Evolutionary conservation across 2,113 vertebrate genomes (phyloP), one percentile per base, ranked within the genome.

Genomic region (Microcebus ravelobensis): DNA sequence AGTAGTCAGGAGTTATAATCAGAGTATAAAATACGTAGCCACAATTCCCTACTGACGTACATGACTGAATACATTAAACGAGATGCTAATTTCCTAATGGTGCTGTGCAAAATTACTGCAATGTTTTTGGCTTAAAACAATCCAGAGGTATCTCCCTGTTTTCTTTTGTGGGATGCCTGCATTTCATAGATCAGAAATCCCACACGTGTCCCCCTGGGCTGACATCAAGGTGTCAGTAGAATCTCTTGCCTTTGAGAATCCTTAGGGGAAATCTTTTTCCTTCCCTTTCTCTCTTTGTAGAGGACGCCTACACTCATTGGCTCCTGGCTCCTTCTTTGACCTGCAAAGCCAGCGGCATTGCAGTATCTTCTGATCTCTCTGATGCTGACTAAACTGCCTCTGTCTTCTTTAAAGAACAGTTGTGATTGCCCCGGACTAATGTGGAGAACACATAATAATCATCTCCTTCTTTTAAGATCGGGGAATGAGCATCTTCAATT

Each of bases 31-130:
- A 48, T 17, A 36, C 34, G 29, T 52, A 18, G 12, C 3, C 39
- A 10, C 34, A 36, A 17, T 29, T 31, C 27, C 48, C 3, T 8
- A 25, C 2, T 8, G 42, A 6, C 1, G 0, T 17, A 20, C 6
- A 1, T 2, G 13, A 13, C 1, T 14, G 9, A 14, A 61, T 27
- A 31, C 34, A 18, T 14, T 20, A 20, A 52, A 31, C 3, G 18
- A 1, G 10, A 25, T 2, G 3, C 34, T 4, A 8, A 9, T 20
- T 21, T 31, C 20, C 1, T 15, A 3, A 5, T 5, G 5, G 18
- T 6, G 25, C 15, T 25, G 0, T 10, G 17, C 17, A 29, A 13
- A 34, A 39, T 65, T 5, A 14, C 34, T 18, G 31, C 80, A 7
- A 11, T 11, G 31, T 25, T 39, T 21, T 5, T 25, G 67, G 18